Base-by-base conservation (phyloP, 2,888 invertebrate species). In the Athetis lepigone region DNA sequence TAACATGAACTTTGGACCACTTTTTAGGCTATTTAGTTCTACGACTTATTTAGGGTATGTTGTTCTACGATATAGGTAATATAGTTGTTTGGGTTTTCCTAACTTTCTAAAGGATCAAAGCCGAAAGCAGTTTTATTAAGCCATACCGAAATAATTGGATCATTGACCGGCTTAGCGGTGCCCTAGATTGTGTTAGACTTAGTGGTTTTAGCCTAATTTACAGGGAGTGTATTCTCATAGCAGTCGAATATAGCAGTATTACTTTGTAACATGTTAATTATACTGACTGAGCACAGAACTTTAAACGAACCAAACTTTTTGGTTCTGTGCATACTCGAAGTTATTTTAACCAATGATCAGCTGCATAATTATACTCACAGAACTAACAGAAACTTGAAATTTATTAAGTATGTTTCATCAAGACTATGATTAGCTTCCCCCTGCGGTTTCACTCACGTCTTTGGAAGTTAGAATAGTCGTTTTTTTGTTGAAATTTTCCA, bases 161-260 rank as follows among this genome's bases (percentile, higher is more conserved):
- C 40, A 25, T 18, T 42, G 33, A 36, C 33, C 25, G 6, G 21
- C 16, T 27, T 18, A 54, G n/a, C 16, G 27, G n/a, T 54, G 54
- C 25, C 21, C 52, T 42, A 62, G 21, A 42, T 42, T 36, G 11
- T 54, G 9, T 51, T 16, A 16, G 11, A 33, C 16, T 19, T 18
- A 19, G 40, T 64, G 16, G 25, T 52, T 19, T 42, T 55, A 67
- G 11, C 27, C 55, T 55, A 7, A 67, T 62, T 67, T 11, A 2
- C 4, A n/a, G 8, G 5, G 18, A 37, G 36, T 23, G n/a, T 33
- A 18, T 27, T 27, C 16, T 36, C 11, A 8, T 36, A 42, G n/a
- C 23, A 45, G 4, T 25, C 18, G 7, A 66, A 37, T 19, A 56
- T 19, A 56, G 36, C 11, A 37, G 8, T 21, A 19, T 67, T 16